Base-by-base conservation (phyloP, 1,140 invertebrate genomes). In the Neuroterus valhalla region DNA sequence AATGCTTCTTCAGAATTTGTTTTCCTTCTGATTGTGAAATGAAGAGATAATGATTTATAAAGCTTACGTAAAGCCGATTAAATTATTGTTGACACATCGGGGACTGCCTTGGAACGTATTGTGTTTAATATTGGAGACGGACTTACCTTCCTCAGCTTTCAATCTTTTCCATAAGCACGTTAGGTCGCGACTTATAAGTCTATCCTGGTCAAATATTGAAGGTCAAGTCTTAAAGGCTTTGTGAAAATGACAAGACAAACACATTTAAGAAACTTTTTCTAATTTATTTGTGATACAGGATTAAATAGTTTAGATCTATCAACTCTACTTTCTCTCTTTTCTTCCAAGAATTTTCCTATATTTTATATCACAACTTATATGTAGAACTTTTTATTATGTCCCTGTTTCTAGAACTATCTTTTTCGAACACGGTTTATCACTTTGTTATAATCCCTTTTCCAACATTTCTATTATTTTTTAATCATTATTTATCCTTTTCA, bases 61-160 rank as follows among this genome's bases (percentile, higher is more conserved):
- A 62, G 55, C 55, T 55, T 31, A 62, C 26, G 31, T 12, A 62
- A 23, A 62, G 55, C 55, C 26, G 55, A 62, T 62, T 62, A 62
- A 62, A 62, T 62, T 38, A 62, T 62, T 62, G 55, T 62, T 62
- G 55, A 31, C 55, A 62, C 55, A 26, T 14, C 55, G 23, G n/a
- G 31, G 23, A 62, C 31, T 62, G 55, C 14, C 55, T 62, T 62
- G 23, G 23, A 62, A 23, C 31, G 26, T 62, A n/a, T 14, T 23
- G 14, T 26, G 55, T 62, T 62, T 62, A 62, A 62, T 62, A 62
- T 62, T 62, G 55, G 31, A 62, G 55, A 62, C 31, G 55, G 31
- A 23, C 55, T 62, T 62, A 62, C 55, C 55, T 62, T 62, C 55
- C 31, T 31, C 55, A 62, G 55, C 55, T 26, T 31, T 23, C 23